Percentiles rank a stretch among this genome's conserved stretches.
Conservation (phyloP, 2,888 invertebrate genomes). For the Cremastobaeus sp. region DNA sequence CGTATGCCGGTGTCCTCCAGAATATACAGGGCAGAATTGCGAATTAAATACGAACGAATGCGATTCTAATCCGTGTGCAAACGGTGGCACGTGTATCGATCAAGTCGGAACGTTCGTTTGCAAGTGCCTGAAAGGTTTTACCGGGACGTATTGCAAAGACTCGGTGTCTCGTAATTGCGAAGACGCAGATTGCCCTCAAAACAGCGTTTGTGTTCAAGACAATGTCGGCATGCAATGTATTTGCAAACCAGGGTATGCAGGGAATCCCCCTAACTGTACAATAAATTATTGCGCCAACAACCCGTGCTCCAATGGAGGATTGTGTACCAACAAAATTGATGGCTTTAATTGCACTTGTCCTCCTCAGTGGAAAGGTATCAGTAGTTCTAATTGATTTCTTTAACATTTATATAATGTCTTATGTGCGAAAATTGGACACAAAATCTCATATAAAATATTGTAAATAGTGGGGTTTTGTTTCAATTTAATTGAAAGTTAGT, state of each 20-base stretch:
- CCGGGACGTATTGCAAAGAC: slow-evolving; percentile 80
- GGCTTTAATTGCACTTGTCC: slow-evolving; percentile 85
- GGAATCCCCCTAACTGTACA: slow-evolving; percentile 78
- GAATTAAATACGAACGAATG: slow-evolving; percentile 83
- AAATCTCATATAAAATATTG: no score
- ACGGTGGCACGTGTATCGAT: slow-evolving; percentile 82
- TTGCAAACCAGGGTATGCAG: slow-evolving; percentile 82
- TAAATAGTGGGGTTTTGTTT: no score
- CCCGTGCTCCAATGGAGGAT: slow-evolving; percentile 87
- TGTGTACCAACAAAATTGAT: slow-evolving; percentile 81
- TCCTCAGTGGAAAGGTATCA: slow-evolving; percentile 86
- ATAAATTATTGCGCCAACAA: slow-evolving; percentile 82
- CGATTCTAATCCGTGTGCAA: slow-evolving; percentile 81
- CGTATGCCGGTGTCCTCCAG: slow-evolving; percentile 87
- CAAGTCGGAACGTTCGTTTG: slow-evolving; percentile 81
- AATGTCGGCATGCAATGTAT: slow-evolving; percentile 80
- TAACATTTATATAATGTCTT: slow-evolving; percentile 64
- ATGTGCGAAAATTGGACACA: no score
- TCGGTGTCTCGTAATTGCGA: slow-evolving; percentile 78
- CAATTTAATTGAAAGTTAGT: no score
- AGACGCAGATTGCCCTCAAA: slow-evolving; percentile 81
- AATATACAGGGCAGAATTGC: slow-evolving; percentile 90
- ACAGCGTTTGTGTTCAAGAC: slow-evolving; percentile 83
- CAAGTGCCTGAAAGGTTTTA: slow-evolving; percentile 80
- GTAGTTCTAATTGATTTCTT: slow-evolving; percentile 59